Evolutionary conservation across 1,140 invertebrate species (phyloP).

Genomic region (Galendromus occidentalis): DNA sequence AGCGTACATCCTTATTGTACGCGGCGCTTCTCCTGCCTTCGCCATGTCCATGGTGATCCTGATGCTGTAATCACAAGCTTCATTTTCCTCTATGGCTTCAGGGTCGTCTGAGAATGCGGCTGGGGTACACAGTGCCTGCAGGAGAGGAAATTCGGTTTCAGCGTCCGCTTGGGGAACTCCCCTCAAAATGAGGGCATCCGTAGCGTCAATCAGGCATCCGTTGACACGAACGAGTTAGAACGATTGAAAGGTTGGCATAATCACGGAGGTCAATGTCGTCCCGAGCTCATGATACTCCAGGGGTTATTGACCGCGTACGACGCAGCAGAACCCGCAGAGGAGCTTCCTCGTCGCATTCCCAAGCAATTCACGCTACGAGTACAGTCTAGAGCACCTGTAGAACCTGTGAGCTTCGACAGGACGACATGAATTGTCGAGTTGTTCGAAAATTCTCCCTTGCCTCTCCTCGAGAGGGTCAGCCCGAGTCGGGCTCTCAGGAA

Average conservation of each 20-base stretch:
- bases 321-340: too few relatives aligned
- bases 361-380: too few relatives aligned
- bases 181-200: not conserved
- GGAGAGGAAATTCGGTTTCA: slow-evolving; percentile 43
- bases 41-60: slow-evolving; percentile 69
- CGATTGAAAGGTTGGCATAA: not conserved
- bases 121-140: slow-evolving; percentile 52
- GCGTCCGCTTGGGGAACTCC: too few relatives aligned
- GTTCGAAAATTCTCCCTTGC: too few relatives aligned
- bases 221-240: not conserved
- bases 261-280: not conserved
- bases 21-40: slow-evolving; percentile 44
- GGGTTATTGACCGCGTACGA: too few relatives aligned
- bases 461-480: too few relatives aligned
- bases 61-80: slow-evolving; percentile 57
- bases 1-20: slow-evolving; percentile 75
- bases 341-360: too few relatives aligned
- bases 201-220: not conserved
- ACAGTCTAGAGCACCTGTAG: too few relatives aligned
- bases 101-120: slow-evolving; percentile 76
- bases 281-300: too few relatives aligned
- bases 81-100: slow-evolving; percentile 49
- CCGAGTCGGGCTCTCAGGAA: too few relatives aligned
- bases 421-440: too few relatives aligned
- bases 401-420: too few relatives aligned